Evolutionary conservation across 2,797 vertebrate genomes (phyloP).

Genomic region (Hoplostethus mediterraneus): DNA sequence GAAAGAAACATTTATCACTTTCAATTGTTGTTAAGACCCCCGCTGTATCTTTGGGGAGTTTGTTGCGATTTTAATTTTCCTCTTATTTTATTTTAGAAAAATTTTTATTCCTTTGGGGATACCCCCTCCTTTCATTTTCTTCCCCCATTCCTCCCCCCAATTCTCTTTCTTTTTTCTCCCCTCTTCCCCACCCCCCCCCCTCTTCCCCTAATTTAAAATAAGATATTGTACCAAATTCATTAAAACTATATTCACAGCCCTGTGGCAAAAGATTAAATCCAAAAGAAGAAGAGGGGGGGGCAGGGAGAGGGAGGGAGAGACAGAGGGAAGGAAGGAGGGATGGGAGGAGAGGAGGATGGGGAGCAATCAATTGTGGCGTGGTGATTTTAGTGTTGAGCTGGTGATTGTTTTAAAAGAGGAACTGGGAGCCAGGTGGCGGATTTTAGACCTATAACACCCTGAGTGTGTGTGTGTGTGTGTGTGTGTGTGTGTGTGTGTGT

Average conservation of each 20-base stretch:
- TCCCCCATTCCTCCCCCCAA: background rate
- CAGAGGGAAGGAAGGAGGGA: background rate
- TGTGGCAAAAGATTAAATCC: conserved; percentile 36
- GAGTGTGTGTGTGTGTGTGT: background rate
- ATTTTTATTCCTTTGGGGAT: background rate
- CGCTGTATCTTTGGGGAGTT: conserved; percentile 1
- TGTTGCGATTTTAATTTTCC: conserved; percentile 6
- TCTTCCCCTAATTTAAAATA: conserved; percentile 29
- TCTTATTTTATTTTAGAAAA: background rate
- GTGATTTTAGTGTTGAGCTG: conserved; percentile 10
- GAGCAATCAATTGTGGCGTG: conserved; percentile 14
- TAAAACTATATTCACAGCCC: conserved; percentile 47
- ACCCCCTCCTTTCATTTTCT: background rate
- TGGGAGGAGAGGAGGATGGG: background rate
- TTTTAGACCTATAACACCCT: background rate
- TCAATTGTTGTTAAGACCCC: conserved; percentile 39
- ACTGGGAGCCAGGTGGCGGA: conserved; percentile 24
- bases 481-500: background rate
- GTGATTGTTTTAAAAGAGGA: conserved; percentile 56
- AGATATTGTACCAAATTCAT: conserved; percentile 43
- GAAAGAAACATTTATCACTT: conserved; percentile 52
- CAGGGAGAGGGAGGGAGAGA: background rate
- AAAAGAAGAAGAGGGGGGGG: conserved; percentile 6
- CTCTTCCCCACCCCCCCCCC: background rate
- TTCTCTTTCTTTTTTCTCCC: background rate